A percentile compares a stretch with the other conserved stretches of the same genome.
Evolutionary conservation across 2,113 vertebrate genomes (phyloP).

Genomic region (Tylochromis polylepis): DNA sequence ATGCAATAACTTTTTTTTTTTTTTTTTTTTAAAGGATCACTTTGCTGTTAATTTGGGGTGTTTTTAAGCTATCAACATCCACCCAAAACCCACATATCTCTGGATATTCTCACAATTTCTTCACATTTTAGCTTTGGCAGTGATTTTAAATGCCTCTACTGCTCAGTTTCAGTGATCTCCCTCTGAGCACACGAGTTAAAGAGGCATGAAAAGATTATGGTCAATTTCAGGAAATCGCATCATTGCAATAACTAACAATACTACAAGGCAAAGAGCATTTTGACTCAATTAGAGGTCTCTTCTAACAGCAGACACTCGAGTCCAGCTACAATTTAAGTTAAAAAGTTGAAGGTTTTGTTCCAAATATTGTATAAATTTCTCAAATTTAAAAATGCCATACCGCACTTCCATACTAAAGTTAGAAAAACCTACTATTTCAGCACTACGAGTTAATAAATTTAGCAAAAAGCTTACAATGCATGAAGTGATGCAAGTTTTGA

Average conservation of each 20-base stretch:
- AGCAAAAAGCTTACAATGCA: neutral
- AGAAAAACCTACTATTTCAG: neutral
- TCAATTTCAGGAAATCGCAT: neutral
- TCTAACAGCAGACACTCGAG: neutral
- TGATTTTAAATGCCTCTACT: neutral
- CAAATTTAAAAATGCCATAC: neutral
- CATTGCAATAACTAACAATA: neutral
- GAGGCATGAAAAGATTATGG: neutral
- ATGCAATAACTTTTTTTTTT: conserved; percentile 19
- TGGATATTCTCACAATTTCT: neutral
- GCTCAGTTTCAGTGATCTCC: neutral
- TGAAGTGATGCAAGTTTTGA: neutral
- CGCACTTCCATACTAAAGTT: neutral
- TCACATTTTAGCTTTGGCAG: conserved; percentile 33
- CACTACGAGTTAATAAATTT: neutral
- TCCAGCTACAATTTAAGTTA: neutral
- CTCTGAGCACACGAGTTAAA: neutral
- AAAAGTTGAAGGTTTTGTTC: neutral
- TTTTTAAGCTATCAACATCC: neutral
- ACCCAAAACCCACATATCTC: neutral
- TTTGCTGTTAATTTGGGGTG: neutral
- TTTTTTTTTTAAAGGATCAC: no score
- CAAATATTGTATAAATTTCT: neutral
- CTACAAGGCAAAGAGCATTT: conserved; percentile 21
- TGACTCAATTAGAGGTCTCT: neutral